Conservation (phyloP, 2,888 invertebrate genomes). For the Matsumyia berberina region DNA sequence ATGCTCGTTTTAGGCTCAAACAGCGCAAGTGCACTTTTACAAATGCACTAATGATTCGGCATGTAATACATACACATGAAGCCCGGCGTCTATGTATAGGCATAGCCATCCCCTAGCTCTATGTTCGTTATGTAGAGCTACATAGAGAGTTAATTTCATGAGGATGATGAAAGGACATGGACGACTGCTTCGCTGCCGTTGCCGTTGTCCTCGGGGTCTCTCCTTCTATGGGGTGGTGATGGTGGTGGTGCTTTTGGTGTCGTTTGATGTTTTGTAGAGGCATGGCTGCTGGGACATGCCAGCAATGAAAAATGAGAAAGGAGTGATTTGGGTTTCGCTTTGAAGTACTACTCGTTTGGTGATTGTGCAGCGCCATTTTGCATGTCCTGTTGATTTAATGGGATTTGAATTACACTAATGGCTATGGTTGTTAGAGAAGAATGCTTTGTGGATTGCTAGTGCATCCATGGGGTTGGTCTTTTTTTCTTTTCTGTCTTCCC, state of each 20-base stretch:
- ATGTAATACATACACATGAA: conserved; percentile 36
- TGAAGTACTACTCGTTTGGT: conserved; percentile 76
- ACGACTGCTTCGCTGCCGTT: conserved; percentile 58
- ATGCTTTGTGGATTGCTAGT: conserved; percentile 62
- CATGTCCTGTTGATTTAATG: conserved; percentile 77
- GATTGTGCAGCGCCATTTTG: conserved; percentile 77
- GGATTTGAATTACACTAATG: conserved; percentile 77
- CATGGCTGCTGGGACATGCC: conserved; percentile 64
- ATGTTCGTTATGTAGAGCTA: conserved; percentile 49
- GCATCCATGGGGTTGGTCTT: conserved; percentile 39
- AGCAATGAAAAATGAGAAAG: conserved; percentile 68
- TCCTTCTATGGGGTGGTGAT: conserved; percentile 24
- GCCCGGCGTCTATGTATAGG: conserved; percentile 17
- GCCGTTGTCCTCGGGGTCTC: conserved; percentile 38
- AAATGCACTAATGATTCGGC: conserved; percentile 68
- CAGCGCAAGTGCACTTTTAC: conserved; percentile 75
- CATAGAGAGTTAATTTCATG: conserved; percentile 74
- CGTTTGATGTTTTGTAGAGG: conserved; percentile 69
- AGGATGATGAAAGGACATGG: conserved; percentile 70
- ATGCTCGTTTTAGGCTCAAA: conserved; percentile 58
- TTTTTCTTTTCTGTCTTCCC: conserved; percentile 37
- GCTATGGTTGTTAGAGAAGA: conserved; percentile 73
- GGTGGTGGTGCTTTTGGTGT: conserved; percentile 39
- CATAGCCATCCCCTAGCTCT: conserved; percentile 56
- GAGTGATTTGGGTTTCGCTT: conserved; percentile 75